Evolutionary conservation across 2,888 invertebrate genomes (phyloP).

Genomic region (Trissolcus brochymenae): DNA sequence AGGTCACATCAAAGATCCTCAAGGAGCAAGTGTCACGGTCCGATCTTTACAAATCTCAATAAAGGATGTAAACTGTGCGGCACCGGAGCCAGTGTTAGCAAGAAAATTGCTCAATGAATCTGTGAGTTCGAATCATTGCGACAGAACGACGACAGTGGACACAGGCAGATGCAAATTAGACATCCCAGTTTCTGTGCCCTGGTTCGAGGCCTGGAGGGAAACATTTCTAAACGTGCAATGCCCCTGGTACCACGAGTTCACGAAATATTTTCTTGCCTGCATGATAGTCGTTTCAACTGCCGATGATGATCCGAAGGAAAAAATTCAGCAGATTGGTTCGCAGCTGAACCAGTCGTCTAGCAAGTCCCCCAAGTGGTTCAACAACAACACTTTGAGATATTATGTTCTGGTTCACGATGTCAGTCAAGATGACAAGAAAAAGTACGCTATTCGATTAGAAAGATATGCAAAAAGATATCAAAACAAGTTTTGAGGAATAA

Average conservation of each 20-base stretch:
- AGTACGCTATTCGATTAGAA: slow-evolving; percentile 77
- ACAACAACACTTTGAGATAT: slow-evolving; percentile 88
- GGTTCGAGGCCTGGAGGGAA: slow-evolving; percentile 97
- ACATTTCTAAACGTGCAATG: slow-evolving; percentile 91
- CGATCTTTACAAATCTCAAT: slow-evolving; percentile 87
- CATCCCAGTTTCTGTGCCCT: slow-evolving; percentile 88
- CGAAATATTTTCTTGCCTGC: slow-evolving; percentile 91
- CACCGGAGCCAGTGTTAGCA: slow-evolving; percentile 88
- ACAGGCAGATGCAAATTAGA: slow-evolving; percentile 81
- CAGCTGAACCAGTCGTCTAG: slow-evolving; percentile 87
- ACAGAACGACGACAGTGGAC: slow-evolving; percentile 79
- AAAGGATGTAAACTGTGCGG: slow-evolving; percentile 88
- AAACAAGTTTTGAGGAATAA: too few species aligned
- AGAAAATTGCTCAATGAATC: slow-evolving; percentile 91
- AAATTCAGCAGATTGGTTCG: slow-evolving; percentile 87
- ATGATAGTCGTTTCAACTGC: slow-evolving; percentile 85
- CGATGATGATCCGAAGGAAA: slow-evolving; percentile 88
- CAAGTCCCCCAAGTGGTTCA: slow-evolving; percentile 90
- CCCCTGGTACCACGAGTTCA: slow-evolving; percentile 97
- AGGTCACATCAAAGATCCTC: slow-evolving; percentile 92
- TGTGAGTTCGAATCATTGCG: slow-evolving; percentile 81
- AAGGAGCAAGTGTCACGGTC: slow-evolving; percentile 84
- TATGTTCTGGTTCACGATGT: slow-evolving; percentile 94
- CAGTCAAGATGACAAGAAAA: slow-evolving; percentile 83
- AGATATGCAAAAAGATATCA: too few species aligned